Evolutionary conservation across 2,113 vertebrate genomes (phyloP).

Genomic region (Trochalopteron elliotii): DNA sequence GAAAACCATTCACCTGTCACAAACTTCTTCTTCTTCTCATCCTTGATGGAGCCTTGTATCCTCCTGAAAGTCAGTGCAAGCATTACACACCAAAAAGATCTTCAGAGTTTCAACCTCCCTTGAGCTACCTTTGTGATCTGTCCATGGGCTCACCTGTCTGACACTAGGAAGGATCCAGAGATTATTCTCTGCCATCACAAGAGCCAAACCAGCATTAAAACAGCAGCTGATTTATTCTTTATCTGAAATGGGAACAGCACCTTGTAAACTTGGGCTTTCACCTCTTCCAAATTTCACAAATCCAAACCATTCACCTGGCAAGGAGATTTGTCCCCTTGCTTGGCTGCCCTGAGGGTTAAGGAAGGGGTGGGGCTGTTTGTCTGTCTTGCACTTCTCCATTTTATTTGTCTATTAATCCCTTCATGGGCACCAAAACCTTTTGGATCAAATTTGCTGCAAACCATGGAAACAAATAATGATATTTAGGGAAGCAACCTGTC

Average conservation of each 20-base stretch:
- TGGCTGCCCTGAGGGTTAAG: background rate
- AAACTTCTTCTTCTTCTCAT: conserved; percentile 76
- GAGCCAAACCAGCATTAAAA: background rate
- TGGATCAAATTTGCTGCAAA: background rate
- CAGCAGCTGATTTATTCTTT: background rate
- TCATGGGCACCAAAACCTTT: background rate
- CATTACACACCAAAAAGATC: background rate
- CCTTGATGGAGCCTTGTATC: conserved; percentile 67
- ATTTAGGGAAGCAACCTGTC: background rate
- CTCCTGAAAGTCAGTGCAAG: conserved; percentile 46
- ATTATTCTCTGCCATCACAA: background rate
- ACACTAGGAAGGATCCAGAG: background rate
- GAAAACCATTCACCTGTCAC: conserved; percentile 75
- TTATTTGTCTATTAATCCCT: background rate
- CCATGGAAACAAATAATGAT: background rate
- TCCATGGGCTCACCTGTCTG: background rate
- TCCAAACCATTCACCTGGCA: background rate
- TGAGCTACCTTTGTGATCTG: background rate
- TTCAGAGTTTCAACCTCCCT: background rate
- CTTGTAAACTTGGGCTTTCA: background rate
- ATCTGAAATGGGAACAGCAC: background rate
- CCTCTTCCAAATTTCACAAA: background rate
- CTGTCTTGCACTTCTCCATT: background rate
- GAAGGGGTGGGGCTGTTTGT: background rate
- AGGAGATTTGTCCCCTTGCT: background rate